phyloP scores from a whole-genome alignment of 2,888 invertebrate species.

The Priocnemis perturbator region DNA sequence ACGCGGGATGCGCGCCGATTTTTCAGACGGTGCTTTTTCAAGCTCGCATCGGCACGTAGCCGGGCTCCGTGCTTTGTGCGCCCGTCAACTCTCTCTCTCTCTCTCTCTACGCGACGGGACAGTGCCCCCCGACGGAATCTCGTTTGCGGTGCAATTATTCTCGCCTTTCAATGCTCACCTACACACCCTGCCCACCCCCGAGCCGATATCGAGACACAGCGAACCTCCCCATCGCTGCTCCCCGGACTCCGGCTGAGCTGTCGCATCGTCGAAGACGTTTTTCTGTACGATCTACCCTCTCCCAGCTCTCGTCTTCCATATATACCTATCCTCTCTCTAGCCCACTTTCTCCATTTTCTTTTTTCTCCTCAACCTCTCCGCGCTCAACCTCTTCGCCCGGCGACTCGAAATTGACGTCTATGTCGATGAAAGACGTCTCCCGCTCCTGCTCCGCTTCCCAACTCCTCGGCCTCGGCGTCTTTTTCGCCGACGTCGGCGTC shows the following conservation, averaged over 20 bases:
- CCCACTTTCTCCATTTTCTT: neutral
- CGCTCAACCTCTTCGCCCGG: conserved; percentile 12
- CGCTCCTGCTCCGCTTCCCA: neutral
- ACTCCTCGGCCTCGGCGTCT: neutral
- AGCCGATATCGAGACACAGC: neutral
- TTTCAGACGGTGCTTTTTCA: too few relatives aligned
- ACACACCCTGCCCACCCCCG: too few relatives aligned
- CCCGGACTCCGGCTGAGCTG: neutral
- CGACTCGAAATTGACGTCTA: conserved; percentile 1
- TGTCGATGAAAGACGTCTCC: conserved; percentile 6
- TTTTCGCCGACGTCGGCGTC: neutral
- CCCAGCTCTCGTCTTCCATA: too few relatives aligned
- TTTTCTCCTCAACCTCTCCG: neutral
- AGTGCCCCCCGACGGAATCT: neutral
- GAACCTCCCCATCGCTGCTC: too few relatives aligned
- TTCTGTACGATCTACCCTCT: neutral
- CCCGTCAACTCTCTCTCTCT: neutral
- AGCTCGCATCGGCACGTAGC: too few relatives aligned
- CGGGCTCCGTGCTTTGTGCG: neutral
- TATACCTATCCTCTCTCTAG: too few relatives aligned
- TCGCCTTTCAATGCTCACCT: conserved; percentile 1
- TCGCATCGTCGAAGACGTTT: neutral
- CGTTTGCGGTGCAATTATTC: conserved; percentile 1
- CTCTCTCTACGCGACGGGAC: neutral
- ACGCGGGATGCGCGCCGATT: too few relatives aligned